A percentile compares a stretch with the other conserved stretches of the same genome.
These are phyloP conservation scores for Larimichthys crocea DNA, from an alignment of 2,113 vertebrate species.

Conservation along the genomic window DNA sequence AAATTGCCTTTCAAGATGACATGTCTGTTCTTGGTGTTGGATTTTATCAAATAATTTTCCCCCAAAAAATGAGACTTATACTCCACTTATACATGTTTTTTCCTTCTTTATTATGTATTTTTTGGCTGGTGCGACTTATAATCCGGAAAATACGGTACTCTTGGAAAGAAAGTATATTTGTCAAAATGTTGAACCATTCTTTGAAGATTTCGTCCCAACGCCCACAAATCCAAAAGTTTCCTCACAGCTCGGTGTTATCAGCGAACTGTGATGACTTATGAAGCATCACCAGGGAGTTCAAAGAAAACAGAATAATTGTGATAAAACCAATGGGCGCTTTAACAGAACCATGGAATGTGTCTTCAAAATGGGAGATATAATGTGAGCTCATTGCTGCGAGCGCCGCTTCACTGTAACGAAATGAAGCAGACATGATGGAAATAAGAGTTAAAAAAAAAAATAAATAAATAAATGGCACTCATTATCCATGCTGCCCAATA, in stretches of 20 bases:
- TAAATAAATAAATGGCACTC: background rate
- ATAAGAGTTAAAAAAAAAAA: background rate
- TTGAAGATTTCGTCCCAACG: background rate
- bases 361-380: conserved; percentile 1
- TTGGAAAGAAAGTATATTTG: background rate
- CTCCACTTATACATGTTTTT: no score
- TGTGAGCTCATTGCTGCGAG: background rate
- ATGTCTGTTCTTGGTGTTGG: no score
- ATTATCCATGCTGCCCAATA: conserved; percentile 6
- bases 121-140: no score
- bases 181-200: background rate
- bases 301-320: background rate
- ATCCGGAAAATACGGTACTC: background rate
- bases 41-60: no score
- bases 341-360: background rate
- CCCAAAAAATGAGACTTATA: no score
- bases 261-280: background rate
- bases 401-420: background rate
- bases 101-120: no score
- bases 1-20: no score
- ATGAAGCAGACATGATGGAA: background rate
- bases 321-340: background rate
- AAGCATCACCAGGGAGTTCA: background rate
- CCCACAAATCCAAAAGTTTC: background rate
- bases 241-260: background rate